Percentiles rank a stretch among this genome's conserved stretches.
These are phyloP conservation scores for Ochropleura plecta DNA, from an alignment of 2,888 invertebrate genomes.

Conservation along the genomic window DNA sequence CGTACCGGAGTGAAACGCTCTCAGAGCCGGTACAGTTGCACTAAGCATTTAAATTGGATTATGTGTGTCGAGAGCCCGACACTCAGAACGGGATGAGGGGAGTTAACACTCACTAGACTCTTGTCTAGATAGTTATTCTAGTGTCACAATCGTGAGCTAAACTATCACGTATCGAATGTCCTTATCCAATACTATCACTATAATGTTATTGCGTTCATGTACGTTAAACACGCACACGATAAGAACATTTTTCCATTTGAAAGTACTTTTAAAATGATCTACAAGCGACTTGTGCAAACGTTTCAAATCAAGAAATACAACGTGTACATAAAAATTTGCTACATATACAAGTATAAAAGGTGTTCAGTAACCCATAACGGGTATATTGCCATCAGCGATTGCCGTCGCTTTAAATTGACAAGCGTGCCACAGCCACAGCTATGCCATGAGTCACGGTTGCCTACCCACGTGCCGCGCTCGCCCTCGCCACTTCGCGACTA, in stretches of 20 bases:
- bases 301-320: slow-evolving; percentile 34
- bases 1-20: slow-evolving; percentile 66
- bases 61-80: slow-evolving; percentile 28
- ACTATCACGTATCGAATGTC: slow-evolving; percentile 36
- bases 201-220: slow-evolving; percentile 42
- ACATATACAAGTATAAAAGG: slow-evolving; percentile 39
- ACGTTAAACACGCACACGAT: slow-evolving; percentile 36
- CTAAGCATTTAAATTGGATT: slow-evolving; percentile 54
- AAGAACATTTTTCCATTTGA: slow-evolving; percentile 25
- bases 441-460: slow-evolving; percentile 75
- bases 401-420: slow-evolving; percentile 58
- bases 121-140: slow-evolving; percentile 15
- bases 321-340: slow-evolving; percentile 41
- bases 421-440: slow-evolving; percentile 57
- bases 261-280: slow-evolving; percentile 28
- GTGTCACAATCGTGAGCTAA: slow-evolving; percentile 29
- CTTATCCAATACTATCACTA: slow-evolving; percentile 46
- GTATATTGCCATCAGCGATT: slow-evolving; percentile 51
- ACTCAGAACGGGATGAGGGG: slow-evolving; percentile 39
- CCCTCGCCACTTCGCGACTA: slow-evolving; percentile 63
- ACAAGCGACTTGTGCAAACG: slow-evolving; percentile 14
- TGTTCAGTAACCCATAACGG: slow-evolving; percentile 57
- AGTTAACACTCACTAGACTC: slow-evolving; percentile 26
- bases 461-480: slow-evolving; percentile 74
- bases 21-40: slow-evolving; percentile 66